phyloP scores from a whole-genome alignment of 1,140 invertebrate genomes.

The Drosophila kohkoa region DNA sequence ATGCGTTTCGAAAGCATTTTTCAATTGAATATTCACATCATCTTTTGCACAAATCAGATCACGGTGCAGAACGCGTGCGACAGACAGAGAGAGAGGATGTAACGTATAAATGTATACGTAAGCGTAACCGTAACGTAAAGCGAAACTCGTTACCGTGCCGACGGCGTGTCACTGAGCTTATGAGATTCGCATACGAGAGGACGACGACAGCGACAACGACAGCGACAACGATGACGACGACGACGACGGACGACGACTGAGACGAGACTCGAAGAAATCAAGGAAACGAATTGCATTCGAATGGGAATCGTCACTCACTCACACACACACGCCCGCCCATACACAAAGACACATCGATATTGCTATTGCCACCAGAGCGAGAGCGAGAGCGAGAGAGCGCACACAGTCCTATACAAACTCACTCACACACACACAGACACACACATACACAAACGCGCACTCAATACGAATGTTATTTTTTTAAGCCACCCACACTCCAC shows the following conservation, averaged over 20 bases:
- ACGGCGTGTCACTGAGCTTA: constrained; percentile 76
- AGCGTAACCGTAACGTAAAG: constrained; percentile 1
- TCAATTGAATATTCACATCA: constrained; percentile 29
- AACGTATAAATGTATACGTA: constrained; percentile 3
- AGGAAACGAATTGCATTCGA: constrained; percentile 83
- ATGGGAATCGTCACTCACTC: constrained; percentile 73
- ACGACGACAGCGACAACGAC: constrained; percentile 41
- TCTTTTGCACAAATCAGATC: constrained; percentile 42
- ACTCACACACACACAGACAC: neutral
- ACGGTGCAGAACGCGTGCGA: constrained; percentile 24
- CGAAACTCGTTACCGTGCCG: constrained; percentile 65
- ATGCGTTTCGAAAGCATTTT: constrained; percentile 31
- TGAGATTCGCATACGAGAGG: constrained; percentile 39
- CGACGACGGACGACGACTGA: constrained; percentile 50
- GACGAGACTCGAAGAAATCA: constrained; percentile 70
- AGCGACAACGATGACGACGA: constrained; percentile 41
- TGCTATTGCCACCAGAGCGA: constrained; percentile 31
- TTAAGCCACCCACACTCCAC: constrained; percentile 67
- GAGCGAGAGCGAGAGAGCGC: constrained; percentile 12
- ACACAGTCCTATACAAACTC: constrained; percentile 19
- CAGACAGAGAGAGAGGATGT: constrained; percentile 18
- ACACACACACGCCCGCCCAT: constrained; percentile 43
- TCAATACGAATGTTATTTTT: constrained; percentile 66
- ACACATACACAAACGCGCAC: constrained; percentile 39
- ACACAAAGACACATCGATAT: constrained; percentile 40